Evolutionary conservation across 1,140 invertebrate genomes (phyloP).

Genomic region (Trypoxylus dichotomus): DNA sequence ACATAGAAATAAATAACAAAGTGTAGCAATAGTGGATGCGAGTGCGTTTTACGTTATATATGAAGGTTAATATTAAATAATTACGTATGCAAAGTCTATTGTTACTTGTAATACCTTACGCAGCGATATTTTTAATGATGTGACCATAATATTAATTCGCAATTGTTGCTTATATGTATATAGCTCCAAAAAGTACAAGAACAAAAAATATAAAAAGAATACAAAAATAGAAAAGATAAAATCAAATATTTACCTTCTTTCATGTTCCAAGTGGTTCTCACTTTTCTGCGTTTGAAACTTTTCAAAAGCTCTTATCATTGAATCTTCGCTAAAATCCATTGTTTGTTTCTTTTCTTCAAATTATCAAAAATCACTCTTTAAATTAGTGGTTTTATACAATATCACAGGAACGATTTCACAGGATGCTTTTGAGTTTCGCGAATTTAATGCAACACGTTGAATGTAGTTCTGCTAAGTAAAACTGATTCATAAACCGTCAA

Average conservation of each 20-base stretch:
- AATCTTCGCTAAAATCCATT: conserved; percentile 30
- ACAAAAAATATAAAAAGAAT: background rate
- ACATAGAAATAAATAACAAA: too few species aligned
- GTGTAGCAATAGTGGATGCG: too few species aligned
- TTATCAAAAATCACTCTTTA: background rate
- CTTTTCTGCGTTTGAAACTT: conserved; percentile 46
- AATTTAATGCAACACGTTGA: background rate
- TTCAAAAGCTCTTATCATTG: conserved; percentile 21
- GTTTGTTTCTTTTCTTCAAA: conserved; percentile 22
- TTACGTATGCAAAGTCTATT: background rate
- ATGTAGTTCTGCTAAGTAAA: background rate
- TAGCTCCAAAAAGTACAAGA: too few species aligned
- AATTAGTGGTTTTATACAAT: background rate
- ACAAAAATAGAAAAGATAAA: background rate
- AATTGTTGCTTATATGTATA: background rate
- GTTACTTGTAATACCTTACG: conserved; percentile 20
- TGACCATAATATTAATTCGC: background rate
- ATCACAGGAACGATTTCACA: background rate
- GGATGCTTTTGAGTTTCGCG: background rate
- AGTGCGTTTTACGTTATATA: too few species aligned
- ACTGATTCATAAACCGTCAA: background rate
- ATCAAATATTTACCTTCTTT: conserved; percentile 40
- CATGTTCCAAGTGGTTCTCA: conserved; percentile 43
- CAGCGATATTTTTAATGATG: background rate
- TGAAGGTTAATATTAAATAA: background rate